Conservation (phyloP, 1,140 invertebrate genomes). For the Gonatopus flavifemur region DNA sequence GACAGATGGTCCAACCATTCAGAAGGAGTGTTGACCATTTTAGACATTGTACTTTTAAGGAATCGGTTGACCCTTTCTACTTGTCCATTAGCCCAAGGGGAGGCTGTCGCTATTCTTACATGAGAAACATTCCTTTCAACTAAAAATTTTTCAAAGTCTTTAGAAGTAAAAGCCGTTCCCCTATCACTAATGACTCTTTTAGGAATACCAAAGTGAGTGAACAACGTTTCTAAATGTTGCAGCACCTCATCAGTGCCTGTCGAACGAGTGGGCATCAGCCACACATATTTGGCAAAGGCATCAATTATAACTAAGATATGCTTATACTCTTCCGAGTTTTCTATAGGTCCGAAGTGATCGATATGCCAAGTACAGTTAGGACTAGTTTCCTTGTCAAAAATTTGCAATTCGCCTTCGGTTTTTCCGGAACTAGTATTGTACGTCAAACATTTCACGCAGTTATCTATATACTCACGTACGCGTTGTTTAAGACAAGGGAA, state of each 20-base stretch:
- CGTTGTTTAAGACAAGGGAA: too few relatives aligned
- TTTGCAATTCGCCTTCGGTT: too few relatives aligned
- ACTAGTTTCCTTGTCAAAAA: neutral
- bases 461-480: too few relatives aligned
- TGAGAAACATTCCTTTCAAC: neutral
- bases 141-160: neutral
- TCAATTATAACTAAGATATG: neutral
- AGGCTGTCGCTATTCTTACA: neutral
- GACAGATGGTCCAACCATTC: neutral
- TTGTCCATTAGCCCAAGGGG: neutral
- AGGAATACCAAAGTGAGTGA: neutral
- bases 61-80: neutral
- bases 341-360: neutral
- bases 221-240: neutral
- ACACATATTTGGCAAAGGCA: neutral
- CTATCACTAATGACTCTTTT: neutral
- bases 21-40: neutral
- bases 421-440: too few relatives aligned
- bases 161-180: neutral
- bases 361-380: neutral
- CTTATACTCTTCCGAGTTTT: neutral
- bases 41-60: neutral
- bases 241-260: neutral
- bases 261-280: neutral
- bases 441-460: too few relatives aligned